Evolutionary conservation across 2,113 vertebrate species (phyloP).

Genomic region (Rhodinocichla rosea): DNA sequence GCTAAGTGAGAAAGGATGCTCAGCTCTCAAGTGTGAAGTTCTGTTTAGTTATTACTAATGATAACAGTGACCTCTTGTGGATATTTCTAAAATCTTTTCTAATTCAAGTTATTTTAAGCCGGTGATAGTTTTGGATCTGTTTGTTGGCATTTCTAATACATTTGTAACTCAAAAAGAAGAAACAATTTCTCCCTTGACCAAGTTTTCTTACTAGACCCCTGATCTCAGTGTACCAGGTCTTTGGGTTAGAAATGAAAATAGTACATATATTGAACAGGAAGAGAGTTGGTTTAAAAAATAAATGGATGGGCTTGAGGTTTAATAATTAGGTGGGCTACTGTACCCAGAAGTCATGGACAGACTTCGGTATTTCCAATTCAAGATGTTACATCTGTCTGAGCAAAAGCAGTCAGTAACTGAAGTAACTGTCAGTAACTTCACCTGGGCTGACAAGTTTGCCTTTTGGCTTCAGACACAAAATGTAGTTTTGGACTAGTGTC

Average conservation of each 20-base stretch:
- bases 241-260: background rate
- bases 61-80: constrained; percentile 67
- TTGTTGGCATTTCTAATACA: background rate
- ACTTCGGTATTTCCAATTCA: background rate
- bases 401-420: background rate
- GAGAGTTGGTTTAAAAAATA: background rate
- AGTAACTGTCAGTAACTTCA: background rate
- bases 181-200: background rate
- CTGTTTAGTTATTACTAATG: constrained; percentile 26
- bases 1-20: background rate
- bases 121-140: background rate
- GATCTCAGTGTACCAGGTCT: background rate
- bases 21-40: rapidly evolving
- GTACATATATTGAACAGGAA: background rate
- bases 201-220: background rate
- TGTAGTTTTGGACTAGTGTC: background rate
- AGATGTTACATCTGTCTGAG: background rate
- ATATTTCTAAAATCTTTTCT: background rate
- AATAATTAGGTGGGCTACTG: background rate
- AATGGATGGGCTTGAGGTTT: background rate
- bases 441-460: background rate
- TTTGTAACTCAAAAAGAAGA: background rate
- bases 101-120: background rate
- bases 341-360: background rate
- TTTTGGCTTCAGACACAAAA: background rate